A percentile compares a stretch with the other conserved stretches of the same genome.
Conservation (phyloP, 2,113 vertebrate species). For the Nibea coibor region DNA sequence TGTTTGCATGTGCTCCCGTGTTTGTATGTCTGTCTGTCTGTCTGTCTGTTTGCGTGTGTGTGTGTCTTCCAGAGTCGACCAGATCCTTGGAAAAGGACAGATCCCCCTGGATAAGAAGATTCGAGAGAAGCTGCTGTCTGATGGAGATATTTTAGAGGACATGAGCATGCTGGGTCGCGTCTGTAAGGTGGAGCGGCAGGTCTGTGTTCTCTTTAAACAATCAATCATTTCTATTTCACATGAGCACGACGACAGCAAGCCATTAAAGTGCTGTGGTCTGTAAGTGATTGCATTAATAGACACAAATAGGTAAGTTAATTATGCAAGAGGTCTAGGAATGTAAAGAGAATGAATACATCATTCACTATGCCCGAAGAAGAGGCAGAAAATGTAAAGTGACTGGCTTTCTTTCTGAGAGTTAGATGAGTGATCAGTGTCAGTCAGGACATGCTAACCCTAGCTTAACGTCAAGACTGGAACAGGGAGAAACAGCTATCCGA, state of each 20-base stretch:
- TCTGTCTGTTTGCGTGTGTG: background rate
- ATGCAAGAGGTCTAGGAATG: background rate
- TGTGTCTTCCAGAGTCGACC: constrained; percentile 89
- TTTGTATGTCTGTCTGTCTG: background rate
- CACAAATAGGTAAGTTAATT: background rate
- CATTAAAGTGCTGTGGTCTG: no score
- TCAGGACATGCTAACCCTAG: no score
- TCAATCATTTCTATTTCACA: no score
- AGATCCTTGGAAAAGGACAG: constrained; percentile 97
- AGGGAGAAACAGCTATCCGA: no score
- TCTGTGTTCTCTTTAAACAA: constrained; percentile 60
- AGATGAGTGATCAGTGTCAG: no score
- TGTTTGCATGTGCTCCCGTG: constrained; percentile 11
- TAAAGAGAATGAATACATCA: background rate
- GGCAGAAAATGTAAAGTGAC: no score
- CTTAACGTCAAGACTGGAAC: no score
- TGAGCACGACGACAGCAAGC: no score
- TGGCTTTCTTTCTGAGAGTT: no score
- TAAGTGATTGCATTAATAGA: background rate
- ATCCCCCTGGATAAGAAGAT: constrained; percentile 94
- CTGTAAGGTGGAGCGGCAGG: constrained; percentile 98
- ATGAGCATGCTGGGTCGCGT: constrained; percentile 97
- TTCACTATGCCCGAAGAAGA: background rate
- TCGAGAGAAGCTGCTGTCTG: constrained; percentile 92
- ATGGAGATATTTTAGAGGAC: constrained; percentile 92